Evolutionary conservation across 2,113 vertebrate genomes (phyloP).

Genomic region (Tonatia bakeri): DNA sequence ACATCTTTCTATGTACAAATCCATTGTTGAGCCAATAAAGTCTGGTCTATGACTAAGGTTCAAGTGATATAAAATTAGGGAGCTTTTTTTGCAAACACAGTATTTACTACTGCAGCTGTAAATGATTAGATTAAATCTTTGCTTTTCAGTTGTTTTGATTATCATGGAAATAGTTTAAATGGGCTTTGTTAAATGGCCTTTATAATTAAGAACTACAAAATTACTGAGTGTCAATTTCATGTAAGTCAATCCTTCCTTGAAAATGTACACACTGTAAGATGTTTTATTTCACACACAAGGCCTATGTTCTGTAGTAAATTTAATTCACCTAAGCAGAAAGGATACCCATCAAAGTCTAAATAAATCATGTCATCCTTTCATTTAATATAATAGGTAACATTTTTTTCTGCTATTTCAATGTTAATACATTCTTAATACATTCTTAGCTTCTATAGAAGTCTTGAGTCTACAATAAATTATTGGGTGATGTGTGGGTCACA

Average conservation of each 20-base stretch:
- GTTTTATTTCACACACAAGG: not conserved
- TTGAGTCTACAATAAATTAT: constrained; percentile 31
- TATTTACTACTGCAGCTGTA: not conserved
- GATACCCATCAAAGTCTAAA: not conserved
- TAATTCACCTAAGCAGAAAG: not conserved
- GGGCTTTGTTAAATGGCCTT: not conserved
- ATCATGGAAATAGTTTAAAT: not conserved
- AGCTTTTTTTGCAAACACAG: not conserved
- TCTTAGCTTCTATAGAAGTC: not conserved
- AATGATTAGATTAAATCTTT: not conserved
- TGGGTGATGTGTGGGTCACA: not conserved
- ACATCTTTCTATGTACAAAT: not conserved
- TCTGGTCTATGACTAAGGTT: not conserved
- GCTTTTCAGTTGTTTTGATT: not conserved
- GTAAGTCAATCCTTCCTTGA: not conserved
- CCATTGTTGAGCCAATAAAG: not conserved
- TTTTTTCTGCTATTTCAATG: not conserved
- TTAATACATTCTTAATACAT: constrained; percentile 17
- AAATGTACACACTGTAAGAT: not conserved
- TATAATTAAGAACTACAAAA: not conserved
- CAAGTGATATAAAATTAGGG: not conserved
- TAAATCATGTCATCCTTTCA: not conserved
- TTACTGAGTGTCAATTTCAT: not conserved
- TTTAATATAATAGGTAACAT: not conserved
- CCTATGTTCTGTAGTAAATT: not conserved